phyloP scores from a whole-genome alignment of 2,113 vertebrate species.

The Ctenomys sociabilis region DNA sequence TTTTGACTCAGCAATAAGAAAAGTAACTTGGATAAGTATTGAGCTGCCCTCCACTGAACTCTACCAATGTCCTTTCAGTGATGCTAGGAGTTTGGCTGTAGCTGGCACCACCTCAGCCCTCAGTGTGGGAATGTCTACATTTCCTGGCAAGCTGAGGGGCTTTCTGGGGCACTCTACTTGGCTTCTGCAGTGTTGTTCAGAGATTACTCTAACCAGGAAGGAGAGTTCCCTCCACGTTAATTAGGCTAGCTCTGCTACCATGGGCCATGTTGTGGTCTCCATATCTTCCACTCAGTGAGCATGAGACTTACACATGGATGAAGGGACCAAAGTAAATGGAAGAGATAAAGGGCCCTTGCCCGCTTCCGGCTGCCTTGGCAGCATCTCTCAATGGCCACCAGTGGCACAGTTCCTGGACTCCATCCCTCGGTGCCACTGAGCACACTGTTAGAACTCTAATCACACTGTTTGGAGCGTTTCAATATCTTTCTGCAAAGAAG shows the following conservation, averaged over 20 bases:
- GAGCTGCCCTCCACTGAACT: not conserved
- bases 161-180: not conserved
- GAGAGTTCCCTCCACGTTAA: not conserved
- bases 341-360: not conserved
- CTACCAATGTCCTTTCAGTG: not conserved
- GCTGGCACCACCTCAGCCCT: not conserved
- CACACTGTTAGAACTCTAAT: not conserved
- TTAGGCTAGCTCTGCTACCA: not conserved
- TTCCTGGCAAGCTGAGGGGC: not conserved
- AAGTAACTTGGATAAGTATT: not conserved
- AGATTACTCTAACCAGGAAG: not conserved
- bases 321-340: not conserved
- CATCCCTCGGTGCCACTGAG: too few species aligned
- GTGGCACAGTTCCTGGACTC: not conserved
- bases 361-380: not conserved
- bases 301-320: not conserved
- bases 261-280: not conserved
- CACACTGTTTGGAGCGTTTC: not conserved
- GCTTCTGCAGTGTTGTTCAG: not conserved
- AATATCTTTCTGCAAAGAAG: not conserved
- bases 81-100: constrained; percentile 18
- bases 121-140: not conserved
- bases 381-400: not conserved
- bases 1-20: not conserved
- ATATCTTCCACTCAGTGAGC: not conserved